Base-by-base conservation (phyloP, 2,888 invertebrate genomes). In the Automeris io region DNA sequence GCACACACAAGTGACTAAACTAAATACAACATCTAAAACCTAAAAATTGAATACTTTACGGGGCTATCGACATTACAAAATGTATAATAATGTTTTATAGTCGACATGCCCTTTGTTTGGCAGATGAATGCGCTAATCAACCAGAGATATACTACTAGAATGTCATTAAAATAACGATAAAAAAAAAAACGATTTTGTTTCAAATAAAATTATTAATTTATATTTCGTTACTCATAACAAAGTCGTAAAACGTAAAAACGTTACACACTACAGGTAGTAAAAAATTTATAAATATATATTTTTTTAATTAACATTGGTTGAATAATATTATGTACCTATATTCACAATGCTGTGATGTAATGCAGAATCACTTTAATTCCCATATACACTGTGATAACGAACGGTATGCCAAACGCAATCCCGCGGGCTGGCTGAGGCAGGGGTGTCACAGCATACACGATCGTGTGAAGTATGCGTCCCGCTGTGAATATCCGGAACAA, bases 391-490 rank as follows among this genome's bases (percentile, higher is more conserved):
- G 58, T 68, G 35, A 80, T 68, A 0, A 69, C 2, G 39, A 57
- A 57, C 0, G 79, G 70, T 3, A 75, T 42, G 1, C 53, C 53
- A 41, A 66, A 80, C 1, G 74, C 69, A 35, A 80, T 56, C 6
- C 26, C 74, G 1, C 81, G 62, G 7, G 77, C 49, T n/a, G 80
- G 91, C 52, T 91, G 91, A 1, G 89, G 90, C 35, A 91, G 43
- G 0, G 90, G 88, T n/a, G 79, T 72, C 7, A 91, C 68, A 1
- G 91, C 89, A 57, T 92, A 93, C 18, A 90, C 90, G 21, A 91
- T 41, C 0, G 91, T 90, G 61, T 92, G 91, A 2, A 88, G 45
- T 29, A 90, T 52, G 45, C 92, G 74, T 2, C 87, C 77, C 1
- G 73, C 71, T 1, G 90, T 77, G 62, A 82, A 91, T 2, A 80